Conservation (phyloP, 2,113 vertebrate species). For the Lathamus discolor region DNA sequence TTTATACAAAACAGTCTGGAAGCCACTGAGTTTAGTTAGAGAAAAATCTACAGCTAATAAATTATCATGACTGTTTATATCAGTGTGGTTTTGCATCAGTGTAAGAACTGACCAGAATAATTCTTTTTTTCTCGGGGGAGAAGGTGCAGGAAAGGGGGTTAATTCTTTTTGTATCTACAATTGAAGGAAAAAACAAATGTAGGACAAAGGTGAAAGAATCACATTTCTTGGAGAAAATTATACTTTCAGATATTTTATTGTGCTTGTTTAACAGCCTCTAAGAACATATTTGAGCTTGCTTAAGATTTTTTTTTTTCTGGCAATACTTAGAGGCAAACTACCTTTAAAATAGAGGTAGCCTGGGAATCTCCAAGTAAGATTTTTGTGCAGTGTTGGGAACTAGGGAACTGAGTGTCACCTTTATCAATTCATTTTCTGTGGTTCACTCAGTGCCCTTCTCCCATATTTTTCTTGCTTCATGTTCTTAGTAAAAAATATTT, state of each 20-base stretch:
- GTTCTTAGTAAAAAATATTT: not conserved
- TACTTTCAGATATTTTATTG: not conserved
- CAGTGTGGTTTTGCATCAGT: not conserved
- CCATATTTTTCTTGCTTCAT: not conserved
- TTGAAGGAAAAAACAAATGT: not conserved
- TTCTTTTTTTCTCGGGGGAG: not conserved
- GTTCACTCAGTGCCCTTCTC: not conserved
- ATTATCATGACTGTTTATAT: not conserved
- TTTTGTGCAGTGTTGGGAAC: not conserved
- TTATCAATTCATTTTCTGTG: not conserved
- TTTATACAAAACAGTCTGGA: conserved; percentile 15
- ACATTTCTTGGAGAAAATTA: not conserved
- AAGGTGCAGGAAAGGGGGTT: too few relatives aligned
- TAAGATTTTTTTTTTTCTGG: not conserved
- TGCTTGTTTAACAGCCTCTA: not conserved
- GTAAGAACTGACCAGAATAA: not conserved
- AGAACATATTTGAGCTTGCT: not conserved
- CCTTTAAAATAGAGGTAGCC: not conserved
- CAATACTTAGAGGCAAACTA: not conserved
- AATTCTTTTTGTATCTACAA: not conserved
- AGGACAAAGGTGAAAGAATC: not conserved
- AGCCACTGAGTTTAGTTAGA: not conserved
- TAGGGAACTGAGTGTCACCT: not conserved
- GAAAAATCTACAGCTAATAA: conserved; percentile 9
- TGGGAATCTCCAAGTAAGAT: not conserved